Evolutionary conservation across 1,140 invertebrate genomes (phyloP).

Genomic region (Anastrepha obliqua): DNA sequence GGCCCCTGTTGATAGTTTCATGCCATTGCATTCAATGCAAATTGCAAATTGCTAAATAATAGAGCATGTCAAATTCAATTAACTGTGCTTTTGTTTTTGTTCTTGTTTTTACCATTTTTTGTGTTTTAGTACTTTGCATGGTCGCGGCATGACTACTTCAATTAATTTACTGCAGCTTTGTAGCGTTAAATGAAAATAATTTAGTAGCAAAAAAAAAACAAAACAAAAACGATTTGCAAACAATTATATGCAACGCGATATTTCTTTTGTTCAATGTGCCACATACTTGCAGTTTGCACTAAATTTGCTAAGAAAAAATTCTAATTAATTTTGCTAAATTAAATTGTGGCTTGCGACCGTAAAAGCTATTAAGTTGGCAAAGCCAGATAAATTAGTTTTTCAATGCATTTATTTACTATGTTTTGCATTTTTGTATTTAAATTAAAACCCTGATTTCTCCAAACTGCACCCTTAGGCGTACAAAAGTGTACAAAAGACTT

Average conservation of each 20-base stretch:
- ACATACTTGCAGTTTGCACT: not conserved
- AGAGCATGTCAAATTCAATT: constrained; percentile 46
- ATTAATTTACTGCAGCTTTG: constrained; percentile 27
- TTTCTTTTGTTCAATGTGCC: not conserved
- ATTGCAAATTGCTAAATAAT: constrained; percentile 49
- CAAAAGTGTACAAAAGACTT: constrained; percentile 35
- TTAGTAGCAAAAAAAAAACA: not conserved
- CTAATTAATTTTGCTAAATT: constrained; percentile 41
- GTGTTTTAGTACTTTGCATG: not conserved
- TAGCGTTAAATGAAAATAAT: constrained; percentile 41
- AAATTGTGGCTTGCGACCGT: constrained; percentile 16
- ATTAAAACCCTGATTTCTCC: not conserved
- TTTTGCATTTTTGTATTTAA: not conserved
- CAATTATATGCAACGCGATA: too few species aligned
- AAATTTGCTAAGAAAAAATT: constrained; percentile 5
- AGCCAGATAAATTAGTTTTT: not conserved
- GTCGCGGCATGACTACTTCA: not conserved
- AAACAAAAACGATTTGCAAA: not conserved
- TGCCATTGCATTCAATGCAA: constrained; percentile 45
- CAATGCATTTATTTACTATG: not conserved
- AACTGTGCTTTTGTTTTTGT: not conserved
- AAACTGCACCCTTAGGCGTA: not conserved
- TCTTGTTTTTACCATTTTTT: not conserved
- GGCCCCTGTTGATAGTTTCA: constrained; percentile 26
- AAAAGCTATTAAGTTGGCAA: not conserved